Conservation (phyloP, 1,140 invertebrate genomes). For the Homarus americanus region DNA sequence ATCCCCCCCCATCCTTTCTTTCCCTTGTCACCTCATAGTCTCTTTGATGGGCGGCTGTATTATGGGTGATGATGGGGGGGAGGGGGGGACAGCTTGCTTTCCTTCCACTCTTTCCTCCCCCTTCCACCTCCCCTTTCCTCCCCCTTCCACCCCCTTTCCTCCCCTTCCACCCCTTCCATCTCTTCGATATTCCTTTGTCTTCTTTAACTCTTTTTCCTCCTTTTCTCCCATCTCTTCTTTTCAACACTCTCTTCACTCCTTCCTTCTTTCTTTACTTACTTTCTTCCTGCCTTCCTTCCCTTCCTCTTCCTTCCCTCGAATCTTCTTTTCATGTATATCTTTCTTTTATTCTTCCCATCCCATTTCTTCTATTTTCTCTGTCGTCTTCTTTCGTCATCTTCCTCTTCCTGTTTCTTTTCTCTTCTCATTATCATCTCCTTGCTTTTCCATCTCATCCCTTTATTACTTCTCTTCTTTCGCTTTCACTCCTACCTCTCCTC, state of each 20-base stretch:
- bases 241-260: conserved; percentile 2
- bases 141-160: background rate
- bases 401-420: background rate
- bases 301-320: background rate
- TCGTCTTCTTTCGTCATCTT: background rate
- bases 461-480: conserved; percentile 3
- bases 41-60: too few species aligned
- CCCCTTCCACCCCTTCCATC: background rate
- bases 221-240: background rate
- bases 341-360: background rate
- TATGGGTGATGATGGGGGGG: too few species aligned
- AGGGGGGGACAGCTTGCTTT: too few species aligned
- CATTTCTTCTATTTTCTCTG: background rate
- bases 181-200: background rate
- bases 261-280: background rate
- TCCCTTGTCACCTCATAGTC: too few species aligned
- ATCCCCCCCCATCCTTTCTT: too few species aligned
- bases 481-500: background rate
- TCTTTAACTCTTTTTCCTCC: too few species aligned
- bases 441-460: background rate
- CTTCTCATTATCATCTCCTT: background rate
- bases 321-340: too few species aligned
- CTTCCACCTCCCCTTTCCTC: background rate
- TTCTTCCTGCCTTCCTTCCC: background rate
- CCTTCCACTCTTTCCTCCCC: background rate